phyloP scores from a whole-genome alignment of 2,888 invertebrate genomes.

The Lepeophtheirus nordmannii region DNA sequence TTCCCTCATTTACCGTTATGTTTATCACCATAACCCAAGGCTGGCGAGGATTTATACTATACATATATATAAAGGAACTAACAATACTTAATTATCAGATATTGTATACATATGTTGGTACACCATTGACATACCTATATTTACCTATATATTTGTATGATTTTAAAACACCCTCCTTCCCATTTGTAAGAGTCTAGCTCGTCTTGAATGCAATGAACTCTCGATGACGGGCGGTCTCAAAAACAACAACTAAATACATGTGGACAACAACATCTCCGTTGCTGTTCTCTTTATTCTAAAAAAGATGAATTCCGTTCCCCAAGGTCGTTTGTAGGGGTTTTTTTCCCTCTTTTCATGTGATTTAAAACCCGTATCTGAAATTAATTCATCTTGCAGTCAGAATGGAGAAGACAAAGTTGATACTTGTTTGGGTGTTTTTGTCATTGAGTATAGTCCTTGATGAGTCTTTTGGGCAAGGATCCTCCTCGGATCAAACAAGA shows the following conservation, averaged over 20 bases:
- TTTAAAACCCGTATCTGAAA: not conserved
- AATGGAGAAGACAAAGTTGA: slow-evolving; percentile 1
- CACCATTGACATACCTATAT: no score
- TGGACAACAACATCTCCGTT: not conserved
- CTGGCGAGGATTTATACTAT: no score
- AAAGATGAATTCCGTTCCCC: slow-evolving; percentile 1
- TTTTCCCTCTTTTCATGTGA: not conserved
- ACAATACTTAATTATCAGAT: no score
- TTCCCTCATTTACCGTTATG: no score
- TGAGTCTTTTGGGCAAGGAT: not conserved
- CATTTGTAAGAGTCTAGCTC: no score
- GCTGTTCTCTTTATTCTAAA: not conserved
- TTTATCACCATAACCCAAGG: no score
- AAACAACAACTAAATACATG: not conserved
- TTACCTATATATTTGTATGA: no score
- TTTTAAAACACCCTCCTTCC: no score
- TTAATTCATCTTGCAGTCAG: not conserved
- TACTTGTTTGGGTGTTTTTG: not conserved
- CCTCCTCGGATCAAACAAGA: not conserved
- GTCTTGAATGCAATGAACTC: not conserved
- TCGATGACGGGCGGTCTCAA: not conserved
- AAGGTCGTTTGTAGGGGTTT: not conserved
- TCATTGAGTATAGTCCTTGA: no score
- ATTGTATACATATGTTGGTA: no score
- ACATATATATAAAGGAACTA: no score